phyloP scores from a whole-genome alignment of 2,797 vertebrate genomes.

The Neosalanx taihuensis region DNA sequence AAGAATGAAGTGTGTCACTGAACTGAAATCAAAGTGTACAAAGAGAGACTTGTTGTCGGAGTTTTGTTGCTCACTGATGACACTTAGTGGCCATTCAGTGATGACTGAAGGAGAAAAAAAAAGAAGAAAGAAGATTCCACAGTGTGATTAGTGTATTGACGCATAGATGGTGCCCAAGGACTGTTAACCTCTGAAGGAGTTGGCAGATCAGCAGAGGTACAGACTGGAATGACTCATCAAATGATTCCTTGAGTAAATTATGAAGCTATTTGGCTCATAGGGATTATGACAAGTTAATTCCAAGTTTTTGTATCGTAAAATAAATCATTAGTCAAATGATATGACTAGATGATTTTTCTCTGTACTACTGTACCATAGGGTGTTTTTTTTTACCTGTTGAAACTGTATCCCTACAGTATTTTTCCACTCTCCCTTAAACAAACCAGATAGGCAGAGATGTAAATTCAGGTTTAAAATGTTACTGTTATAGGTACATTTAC shows the following conservation, averaged over 20 bases:
- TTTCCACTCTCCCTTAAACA: too few species aligned
- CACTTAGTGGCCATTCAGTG: conserved; percentile 41
- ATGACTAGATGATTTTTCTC: neutral
- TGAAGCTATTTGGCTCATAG: neutral
- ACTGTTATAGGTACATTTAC: too few species aligned
- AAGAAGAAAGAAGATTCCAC: neutral
- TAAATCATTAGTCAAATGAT: neutral
- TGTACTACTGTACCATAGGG: neutral
- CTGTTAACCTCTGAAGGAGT: conserved; percentile 5
- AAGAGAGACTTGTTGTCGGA: neutral
- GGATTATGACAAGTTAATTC: neutral
- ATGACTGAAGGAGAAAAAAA: neutral
- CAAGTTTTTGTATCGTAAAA: neutral
- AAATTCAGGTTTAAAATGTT: too few species aligned
- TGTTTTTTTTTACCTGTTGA: neutral
- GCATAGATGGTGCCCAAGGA: conserved; percentile 46
- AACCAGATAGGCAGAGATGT: too few species aligned
- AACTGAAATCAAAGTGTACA: neutral
- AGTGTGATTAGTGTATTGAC: conserved; percentile 8
- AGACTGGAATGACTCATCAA: conserved; percentile 3
- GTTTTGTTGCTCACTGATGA: conserved; percentile 41
- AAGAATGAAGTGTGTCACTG: neutral
- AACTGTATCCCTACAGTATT: too few species aligned
- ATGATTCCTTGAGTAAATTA: neutral
- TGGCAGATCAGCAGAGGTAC: neutral